These are phyloP conservation scores for Tanytarsus gracilentus DNA, from an alignment of 2,888 invertebrate species.

Conservation along the genomic window DNA sequence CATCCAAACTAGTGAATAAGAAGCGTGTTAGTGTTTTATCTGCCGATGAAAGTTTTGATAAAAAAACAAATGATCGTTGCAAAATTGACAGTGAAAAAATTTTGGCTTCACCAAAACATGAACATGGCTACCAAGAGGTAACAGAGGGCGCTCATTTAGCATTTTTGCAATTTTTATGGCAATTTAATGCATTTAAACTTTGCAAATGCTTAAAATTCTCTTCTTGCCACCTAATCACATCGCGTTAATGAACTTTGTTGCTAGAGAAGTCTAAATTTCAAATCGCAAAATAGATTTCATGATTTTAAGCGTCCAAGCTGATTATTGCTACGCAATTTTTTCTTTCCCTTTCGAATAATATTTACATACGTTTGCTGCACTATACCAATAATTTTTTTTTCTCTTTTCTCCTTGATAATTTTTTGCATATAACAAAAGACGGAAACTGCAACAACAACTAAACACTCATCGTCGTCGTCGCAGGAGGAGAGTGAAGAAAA, in stretches of 20 bases:
- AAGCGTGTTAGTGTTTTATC: conserved; percentile 69
- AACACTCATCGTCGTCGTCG: conserved; percentile 23
- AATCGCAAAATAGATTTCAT: not conserved
- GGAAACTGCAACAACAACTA: conserved; percentile 25
- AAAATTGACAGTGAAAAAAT: conserved; percentile 21
- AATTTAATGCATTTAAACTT: not conserved
- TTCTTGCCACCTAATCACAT: not conserved
- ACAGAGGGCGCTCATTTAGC: conserved; percentile 22
- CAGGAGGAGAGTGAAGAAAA: conserved; percentile 20
- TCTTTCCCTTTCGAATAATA: conserved; percentile 21
- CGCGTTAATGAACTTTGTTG: not conserved
- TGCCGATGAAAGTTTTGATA: conserved; percentile 21
- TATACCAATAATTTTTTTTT: conserved; percentile 24
- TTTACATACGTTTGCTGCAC: conserved; percentile 8
- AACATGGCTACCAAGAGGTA: conserved; percentile 24
- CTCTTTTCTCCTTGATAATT: conserved; percentile 24
- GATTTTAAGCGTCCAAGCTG: conserved; percentile 11
- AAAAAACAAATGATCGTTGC: conserved; percentile 10
- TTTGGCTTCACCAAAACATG: conserved; percentile 23
- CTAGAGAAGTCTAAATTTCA: too few relatives aligned
- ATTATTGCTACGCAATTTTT: conserved; percentile 27
- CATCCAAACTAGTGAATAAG: conserved; percentile 76
- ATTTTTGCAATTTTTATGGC: conserved; percentile 3
- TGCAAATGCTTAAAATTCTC: not conserved
- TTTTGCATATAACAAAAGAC: conserved; percentile 27